Conservation (phyloP, 2,797 vertebrate species). For the Balearica regulorum region DNA sequence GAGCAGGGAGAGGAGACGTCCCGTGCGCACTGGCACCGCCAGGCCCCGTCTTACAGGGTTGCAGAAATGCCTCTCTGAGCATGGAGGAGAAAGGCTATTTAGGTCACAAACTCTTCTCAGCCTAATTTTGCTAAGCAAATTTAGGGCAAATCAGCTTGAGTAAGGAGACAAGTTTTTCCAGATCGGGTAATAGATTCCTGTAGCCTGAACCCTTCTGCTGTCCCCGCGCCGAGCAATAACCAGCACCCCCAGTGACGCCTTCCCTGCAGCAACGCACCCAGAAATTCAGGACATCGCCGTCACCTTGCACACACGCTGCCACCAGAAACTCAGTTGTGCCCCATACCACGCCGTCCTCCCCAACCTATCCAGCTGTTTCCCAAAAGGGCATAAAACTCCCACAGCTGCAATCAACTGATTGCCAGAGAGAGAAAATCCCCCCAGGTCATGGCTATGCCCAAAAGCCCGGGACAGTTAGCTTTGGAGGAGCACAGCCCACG, state of each 20-base stretch:
- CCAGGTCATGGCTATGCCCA: fast-evolving
- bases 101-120: background rate
- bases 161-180: background rate
- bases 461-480: background rate
- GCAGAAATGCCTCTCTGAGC: background rate
- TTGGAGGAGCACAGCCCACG: background rate
- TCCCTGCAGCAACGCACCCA: background rate
- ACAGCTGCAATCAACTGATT: background rate
- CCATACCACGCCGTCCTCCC: fast-evolving
- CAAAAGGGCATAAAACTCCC: background rate
- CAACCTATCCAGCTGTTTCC: background rate
- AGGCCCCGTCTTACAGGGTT: no score
- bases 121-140: background rate
- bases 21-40: fast-evolving
- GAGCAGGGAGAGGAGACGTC: fast-evolving
- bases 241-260: background rate
- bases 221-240: background rate
- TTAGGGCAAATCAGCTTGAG: background rate
- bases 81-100: background rate
- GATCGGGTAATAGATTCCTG: background rate
- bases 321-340: fast-evolving
- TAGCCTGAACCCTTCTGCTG: background rate
- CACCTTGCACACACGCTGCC: fast-evolving
- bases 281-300: background rate
- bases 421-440: background rate